Evolutionary conservation across 2,888 invertebrate species (phyloP), one percentile per base, ranked within the genome.

Genomic region (Strigamia maritima): DNA sequence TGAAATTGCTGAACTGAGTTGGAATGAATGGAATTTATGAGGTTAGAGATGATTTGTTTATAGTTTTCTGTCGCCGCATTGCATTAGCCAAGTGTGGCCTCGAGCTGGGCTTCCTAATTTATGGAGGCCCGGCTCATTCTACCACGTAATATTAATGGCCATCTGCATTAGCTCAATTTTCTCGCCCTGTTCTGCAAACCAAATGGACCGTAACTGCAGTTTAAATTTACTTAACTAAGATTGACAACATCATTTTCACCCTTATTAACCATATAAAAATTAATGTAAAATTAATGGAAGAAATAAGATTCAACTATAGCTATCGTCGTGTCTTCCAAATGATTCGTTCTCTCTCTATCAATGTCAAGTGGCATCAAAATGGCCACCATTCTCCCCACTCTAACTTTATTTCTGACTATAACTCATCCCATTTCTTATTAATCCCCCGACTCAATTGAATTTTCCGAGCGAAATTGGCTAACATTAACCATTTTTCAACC

Each of bases 141-240:
- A 65, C 22, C 60, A 65, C 60, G 60, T 65, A 65, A 65, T 65
- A 65, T 65, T 65, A 65, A 65, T 65, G 60, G 22, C 60, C 60
- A 65, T 65, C 60, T 65, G 60, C 60, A 65, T 65, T 65, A 65
- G 60, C 60, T 65, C 60, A 65, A 65, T 65, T 65, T 65, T 65
- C 60, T 65, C 60, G 24, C 60, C 60, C 60, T 65, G 60, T 24
- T 65, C 22, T 65, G 60, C 60, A 65, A 65, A 24, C 60, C 60
- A 65, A 65, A 65, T 22, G 60, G 22, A 22, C 22, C 24, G 22
- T 65, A 65, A 65, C 60, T 65, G 60, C 19, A 65, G 22, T 65
- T 65, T 65, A 65, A 65, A 65, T 65, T 65, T 65, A 19, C 60
- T 65, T 65, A 65, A 65, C 60, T 19, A 65, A 65, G 60, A 65